Conservation (phyloP, 2,888 invertebrate species). For the Apeira syringaria region DNA sequence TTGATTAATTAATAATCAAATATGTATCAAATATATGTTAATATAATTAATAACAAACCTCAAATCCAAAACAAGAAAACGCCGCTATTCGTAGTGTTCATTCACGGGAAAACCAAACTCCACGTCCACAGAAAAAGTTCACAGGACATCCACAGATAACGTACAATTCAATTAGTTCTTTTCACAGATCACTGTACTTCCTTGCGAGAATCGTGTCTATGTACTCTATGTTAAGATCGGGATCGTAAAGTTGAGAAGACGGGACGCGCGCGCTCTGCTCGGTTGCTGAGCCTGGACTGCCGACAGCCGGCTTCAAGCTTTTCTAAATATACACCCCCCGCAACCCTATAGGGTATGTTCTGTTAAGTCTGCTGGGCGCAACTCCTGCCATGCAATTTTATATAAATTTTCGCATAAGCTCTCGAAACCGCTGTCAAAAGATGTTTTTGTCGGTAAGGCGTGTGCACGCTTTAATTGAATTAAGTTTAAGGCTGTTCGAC, state of each 20-base stretch:
- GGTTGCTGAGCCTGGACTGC: constrained; percentile 69
- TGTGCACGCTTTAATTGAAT: constrained; percentile 69
- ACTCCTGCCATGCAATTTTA: constrained; percentile 79
- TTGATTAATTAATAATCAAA: too few species aligned
- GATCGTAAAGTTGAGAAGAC: constrained; percentile 56
- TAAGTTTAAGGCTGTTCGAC: constrained; percentile 47
- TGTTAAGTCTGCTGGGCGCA: constrained; percentile 48
- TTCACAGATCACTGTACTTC: constrained; percentile 43
- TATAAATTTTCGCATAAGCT: constrained; percentile 81
- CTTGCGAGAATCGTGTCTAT: constrained; percentile 40
- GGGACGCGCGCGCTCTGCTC: constrained; percentile 56
- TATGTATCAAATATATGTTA: too few species aligned
- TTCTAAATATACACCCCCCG: constrained; percentile 81
- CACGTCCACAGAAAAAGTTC: constrained; percentile 44
- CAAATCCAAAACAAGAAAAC: constrained; percentile 43
- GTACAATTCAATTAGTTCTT: constrained; percentile 61
- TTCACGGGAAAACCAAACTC: constrained; percentile 38
- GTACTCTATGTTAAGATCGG: constrained; percentile 63
- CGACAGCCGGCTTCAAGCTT: constrained; percentile 55
- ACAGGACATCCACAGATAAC: constrained; percentile 30
- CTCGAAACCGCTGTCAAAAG: constrained; percentile 78
- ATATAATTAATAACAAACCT: too few species aligned
- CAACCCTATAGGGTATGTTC: constrained; percentile 33
- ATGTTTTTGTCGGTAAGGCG: constrained; percentile 68
- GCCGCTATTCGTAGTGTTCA: constrained; percentile 51